Percentiles rank a stretch among this genome's conserved stretches.
phyloP scores from a whole-genome alignment of 2,113 vertebrate genomes.

The Elephantulus edwardii region DNA sequence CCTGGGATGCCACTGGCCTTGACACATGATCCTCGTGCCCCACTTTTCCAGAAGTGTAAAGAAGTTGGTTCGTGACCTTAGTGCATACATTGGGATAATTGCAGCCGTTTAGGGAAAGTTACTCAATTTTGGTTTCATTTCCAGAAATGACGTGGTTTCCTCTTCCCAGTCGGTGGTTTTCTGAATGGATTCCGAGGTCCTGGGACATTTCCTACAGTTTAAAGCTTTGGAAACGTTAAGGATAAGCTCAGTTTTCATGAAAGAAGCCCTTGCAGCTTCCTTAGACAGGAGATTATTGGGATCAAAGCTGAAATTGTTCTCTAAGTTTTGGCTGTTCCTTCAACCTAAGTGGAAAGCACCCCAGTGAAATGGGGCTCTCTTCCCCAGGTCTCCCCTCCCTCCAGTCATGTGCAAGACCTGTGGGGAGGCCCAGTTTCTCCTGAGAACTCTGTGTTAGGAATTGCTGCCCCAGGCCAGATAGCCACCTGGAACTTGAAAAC shows the following conservation, averaged over 20 bases:
- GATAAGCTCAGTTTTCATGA: not conserved
- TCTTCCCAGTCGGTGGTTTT: slow-evolving; percentile 20
- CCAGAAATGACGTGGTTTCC: slow-evolving; percentile 71
- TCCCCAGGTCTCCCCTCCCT: no score
- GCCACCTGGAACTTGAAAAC: not conserved
- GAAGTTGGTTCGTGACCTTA: not conserved
- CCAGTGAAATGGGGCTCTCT: not conserved
- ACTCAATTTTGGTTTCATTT: slow-evolving; percentile 72
- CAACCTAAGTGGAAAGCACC: no score
- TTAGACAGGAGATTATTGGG: not conserved
- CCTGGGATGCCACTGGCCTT: not conserved
- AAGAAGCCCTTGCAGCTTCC: not conserved
- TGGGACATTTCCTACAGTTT: not conserved
- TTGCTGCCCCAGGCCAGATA: not conserved
- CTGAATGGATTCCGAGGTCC: slow-evolving; percentile 51
- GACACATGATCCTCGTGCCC: not conserved
- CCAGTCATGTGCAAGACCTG: no score
- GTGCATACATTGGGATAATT: slow-evolving; percentile 68
- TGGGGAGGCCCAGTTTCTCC: no score
- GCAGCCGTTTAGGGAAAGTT: slow-evolving; percentile 73
- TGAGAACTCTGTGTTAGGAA: no score
- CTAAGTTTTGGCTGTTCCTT: no score
- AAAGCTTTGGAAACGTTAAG: not conserved
- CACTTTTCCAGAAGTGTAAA: not conserved
- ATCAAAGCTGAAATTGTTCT: no score